These are phyloP conservation scores for Syngnathus rostellatus DNA, from an alignment of 2,797 vertebrate species.

Conservation along the genomic window DNA sequence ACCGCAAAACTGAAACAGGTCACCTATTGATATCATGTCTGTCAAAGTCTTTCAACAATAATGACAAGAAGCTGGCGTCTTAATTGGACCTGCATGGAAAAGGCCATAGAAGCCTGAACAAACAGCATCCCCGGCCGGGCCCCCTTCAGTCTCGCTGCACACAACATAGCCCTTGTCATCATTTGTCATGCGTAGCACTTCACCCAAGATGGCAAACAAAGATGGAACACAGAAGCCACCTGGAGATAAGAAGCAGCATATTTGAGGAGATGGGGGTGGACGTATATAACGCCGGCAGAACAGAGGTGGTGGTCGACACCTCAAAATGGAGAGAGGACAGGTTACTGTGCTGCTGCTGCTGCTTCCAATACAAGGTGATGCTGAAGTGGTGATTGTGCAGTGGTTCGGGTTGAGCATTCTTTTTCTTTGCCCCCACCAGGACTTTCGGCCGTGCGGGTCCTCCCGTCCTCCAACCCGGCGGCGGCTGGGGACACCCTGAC, in stretches of 20 bases:
- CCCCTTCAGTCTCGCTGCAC: neutral
- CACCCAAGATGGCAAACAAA: conserved; percentile 28
- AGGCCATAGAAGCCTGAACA: neutral
- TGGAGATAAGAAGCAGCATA: conserved; percentile 41
- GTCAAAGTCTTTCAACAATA: no score
- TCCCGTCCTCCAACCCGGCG: conserved; percentile 41
- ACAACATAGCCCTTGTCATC: conserved; percentile 38
- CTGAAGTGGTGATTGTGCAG: conserved; percentile 12
- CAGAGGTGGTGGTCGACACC: conserved; percentile 12
- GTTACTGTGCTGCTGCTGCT: conserved; percentile 19
- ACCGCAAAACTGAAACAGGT: no score
- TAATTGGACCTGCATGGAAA: neutral
- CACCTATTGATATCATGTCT: no score
- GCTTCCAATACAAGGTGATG: conserved; percentile 36
- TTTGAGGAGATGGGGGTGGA: conserved; percentile 34
- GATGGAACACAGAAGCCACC: conserved; percentile 27
- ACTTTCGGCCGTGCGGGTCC: conserved; percentile 33
- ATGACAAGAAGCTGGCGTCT: neutral
- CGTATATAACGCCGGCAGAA: conserved; percentile 26
- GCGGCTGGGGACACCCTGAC: conserved; percentile 33
- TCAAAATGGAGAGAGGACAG: conserved; percentile 36
- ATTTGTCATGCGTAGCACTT: conserved; percentile 41
- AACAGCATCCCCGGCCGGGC: neutral
- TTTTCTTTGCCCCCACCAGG: conserved; percentile 15
- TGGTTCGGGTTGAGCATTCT: neutral